A percentile compares a stretch with the other conserved stretches of the same genome.
phyloP scores from a whole-genome alignment of 1,140 invertebrate genomes.

The Gyrodactylus salaris region DNA sequence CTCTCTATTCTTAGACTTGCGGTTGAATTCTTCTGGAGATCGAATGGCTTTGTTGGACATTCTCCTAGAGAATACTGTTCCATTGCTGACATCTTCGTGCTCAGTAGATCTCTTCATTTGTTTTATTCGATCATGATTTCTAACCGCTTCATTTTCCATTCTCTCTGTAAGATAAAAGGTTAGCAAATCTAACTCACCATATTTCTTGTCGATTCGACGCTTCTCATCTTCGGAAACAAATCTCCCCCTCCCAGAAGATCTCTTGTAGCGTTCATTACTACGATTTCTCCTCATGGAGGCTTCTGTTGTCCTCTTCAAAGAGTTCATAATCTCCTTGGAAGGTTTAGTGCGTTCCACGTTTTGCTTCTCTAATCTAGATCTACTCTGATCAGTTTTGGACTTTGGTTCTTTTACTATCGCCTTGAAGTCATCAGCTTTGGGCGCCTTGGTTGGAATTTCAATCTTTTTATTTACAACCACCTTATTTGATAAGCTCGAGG shows the following conservation, averaged over 20 bases:
- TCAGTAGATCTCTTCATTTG: not conserved
- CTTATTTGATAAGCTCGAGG: not conserved
- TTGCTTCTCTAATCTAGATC: too few relatives aligned
- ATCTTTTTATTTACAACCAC: too few relatives aligned
- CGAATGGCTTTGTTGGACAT: too few relatives aligned
- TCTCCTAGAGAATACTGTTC: not conserved
- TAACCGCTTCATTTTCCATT: not conserved
- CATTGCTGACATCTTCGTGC: not conserved
- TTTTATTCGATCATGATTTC: not conserved
- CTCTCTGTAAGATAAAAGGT: not conserved
- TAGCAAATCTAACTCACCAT: not conserved
- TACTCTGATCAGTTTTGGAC: too few relatives aligned
- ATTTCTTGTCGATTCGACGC: not conserved
- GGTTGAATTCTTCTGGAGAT: too few relatives aligned
- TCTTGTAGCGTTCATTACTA: not conserved
- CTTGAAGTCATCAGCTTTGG: not conserved
- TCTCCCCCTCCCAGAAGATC: not conserved
- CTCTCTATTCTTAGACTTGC: not conserved
- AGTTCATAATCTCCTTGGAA: not conserved
- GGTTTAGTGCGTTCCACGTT: too few relatives aligned
- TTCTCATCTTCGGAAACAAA: not conserved
- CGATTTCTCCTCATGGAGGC: not conserved
- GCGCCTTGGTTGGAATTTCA: not conserved
- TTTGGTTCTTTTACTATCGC: too few relatives aligned
- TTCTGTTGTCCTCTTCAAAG: not conserved